Evolutionary conservation across 92 coral and sea anemone species (phyloP).

Genomic region (Diadumene lineata): DNA sequence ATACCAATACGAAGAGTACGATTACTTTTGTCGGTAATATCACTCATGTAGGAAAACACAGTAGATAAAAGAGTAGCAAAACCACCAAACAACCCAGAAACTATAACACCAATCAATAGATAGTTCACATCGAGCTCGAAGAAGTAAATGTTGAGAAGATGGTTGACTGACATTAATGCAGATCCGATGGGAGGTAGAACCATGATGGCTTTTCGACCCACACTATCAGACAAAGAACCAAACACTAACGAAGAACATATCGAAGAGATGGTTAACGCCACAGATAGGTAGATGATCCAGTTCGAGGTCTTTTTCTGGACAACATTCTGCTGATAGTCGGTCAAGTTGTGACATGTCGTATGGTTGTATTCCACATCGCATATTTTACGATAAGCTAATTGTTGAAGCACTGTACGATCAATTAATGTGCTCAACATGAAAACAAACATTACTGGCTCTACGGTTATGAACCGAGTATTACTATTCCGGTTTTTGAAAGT

Average conservation of each 20-base stretch:
- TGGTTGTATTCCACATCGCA: constrained; percentile 65
- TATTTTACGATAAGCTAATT: constrained; percentile 83
- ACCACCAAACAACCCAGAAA: constrained; percentile 84
- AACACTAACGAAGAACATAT: constrained; percentile 62
- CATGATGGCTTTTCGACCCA: constrained; percentile 78
- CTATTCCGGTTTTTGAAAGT: too few relatives aligned
- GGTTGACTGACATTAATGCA: constrained; percentile 57
- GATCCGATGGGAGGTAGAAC: constrained; percentile 73
- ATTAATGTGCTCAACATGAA: constrained; percentile 81
- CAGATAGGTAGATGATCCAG: constrained; percentile 84
- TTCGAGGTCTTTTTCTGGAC: constrained; percentile 76
- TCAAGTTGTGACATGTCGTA: constrained; percentile 71
- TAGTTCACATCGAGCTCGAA: constrained; percentile 59
- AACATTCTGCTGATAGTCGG: constrained; percentile 41
- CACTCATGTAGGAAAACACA: constrained; percentile 89
- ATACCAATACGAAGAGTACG: constrained; percentile 82
- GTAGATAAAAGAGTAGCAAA: constrained; percentile 73
- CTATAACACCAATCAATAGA: constrained; percentile 70
- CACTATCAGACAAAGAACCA: constrained; percentile 95
- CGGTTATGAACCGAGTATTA: constrained; percentile 52
- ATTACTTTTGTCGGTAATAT: constrained; percentile 70
- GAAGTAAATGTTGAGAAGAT: constrained; percentile 69
- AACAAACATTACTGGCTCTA: constrained; percentile 85
- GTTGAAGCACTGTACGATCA: constrained; percentile 76
- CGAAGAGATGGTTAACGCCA: constrained; percentile 70